Percentiles rank a stretch among this genome's conserved stretches.
Evolutionary conservation across 2,888 invertebrate species (phyloP).

Genomic region (Sipha maydis): DNA sequence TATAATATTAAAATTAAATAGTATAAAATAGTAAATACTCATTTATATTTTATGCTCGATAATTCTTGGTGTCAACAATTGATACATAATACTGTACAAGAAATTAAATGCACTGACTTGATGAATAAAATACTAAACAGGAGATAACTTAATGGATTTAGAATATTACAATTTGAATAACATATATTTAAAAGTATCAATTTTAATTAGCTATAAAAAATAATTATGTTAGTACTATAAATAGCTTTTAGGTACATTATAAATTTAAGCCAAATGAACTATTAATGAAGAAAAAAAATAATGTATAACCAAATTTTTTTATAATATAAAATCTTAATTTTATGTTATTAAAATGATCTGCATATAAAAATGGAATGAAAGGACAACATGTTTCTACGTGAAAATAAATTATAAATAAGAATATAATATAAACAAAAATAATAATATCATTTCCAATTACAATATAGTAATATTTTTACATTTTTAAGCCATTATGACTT

Average conservation of each 20-base stretch:
- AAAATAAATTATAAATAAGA: constrained; percentile 47
- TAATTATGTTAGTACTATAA: background rate
- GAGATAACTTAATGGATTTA: background rate
- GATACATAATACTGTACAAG: constrained; percentile 39
- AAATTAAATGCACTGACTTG: constrained; percentile 6
- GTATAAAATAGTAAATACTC: constrained; percentile 26
- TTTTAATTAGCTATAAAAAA: background rate
- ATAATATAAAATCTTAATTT: constrained; percentile 2
- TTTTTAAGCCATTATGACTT: constrained; percentile 17
- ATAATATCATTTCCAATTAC: constrained; percentile 35
- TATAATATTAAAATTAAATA: constrained; percentile 22
- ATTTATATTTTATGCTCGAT: background rate
- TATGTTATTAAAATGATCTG: constrained; percentile 4
- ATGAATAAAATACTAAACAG: background rate
- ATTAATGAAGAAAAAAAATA: background rate
- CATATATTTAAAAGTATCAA: background rate
- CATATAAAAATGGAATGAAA: constrained; percentile 44
- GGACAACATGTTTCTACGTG: constrained; percentile 19
- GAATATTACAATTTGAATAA: constrained; percentile 2
- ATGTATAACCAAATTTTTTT: background rate
- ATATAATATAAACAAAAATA: constrained; percentile 37
- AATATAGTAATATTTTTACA: constrained; percentile 27
- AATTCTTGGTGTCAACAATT: constrained; percentile 21
- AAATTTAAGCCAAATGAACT: background rate
- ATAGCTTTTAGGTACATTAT: background rate